Conservation (phyloP, 1,140 invertebrate species). For the Eupeodes corollae region DNA sequence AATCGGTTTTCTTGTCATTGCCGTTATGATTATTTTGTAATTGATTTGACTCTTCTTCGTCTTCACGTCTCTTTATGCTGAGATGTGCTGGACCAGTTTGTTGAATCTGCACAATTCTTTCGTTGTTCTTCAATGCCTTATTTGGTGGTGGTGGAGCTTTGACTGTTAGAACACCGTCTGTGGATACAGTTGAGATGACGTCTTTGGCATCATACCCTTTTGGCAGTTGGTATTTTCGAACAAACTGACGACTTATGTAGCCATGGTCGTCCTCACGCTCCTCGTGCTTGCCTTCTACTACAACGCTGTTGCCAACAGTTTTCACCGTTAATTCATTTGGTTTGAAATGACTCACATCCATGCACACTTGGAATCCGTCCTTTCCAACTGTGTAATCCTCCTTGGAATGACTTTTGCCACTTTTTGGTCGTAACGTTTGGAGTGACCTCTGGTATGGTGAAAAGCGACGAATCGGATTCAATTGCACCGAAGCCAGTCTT, state of each 20-base stretch:
- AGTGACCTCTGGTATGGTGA: constrained; percentile 12
- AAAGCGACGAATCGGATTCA: constrained; percentile 7
- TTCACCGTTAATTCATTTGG: constrained; percentile 75
- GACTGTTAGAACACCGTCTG: constrained; percentile 60
- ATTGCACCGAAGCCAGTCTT: constrained; percentile 15
- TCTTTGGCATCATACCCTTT: constrained; percentile 52
- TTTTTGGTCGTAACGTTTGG: constrained; percentile 8
- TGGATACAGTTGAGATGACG: constrained; percentile 55
- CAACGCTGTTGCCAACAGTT: constrained; percentile 55
- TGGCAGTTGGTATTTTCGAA: constrained; percentile 57
- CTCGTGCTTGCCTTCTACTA: constrained; percentile 63
- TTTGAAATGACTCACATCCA: constrained; percentile 76
- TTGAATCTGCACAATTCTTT: constrained; percentile 38
- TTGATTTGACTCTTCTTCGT: constrained; percentile 1
- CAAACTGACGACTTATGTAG: constrained; percentile 59
- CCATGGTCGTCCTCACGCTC: constrained; percentile 65
- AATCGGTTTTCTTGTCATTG: constrained; percentile 18
- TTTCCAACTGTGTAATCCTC: constrained; percentile 36
- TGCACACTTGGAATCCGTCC: constrained; percentile 52
- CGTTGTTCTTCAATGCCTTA: constrained; percentile 34
- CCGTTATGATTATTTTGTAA: constrained; percentile 21
- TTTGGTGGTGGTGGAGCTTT: constrained; percentile 44
- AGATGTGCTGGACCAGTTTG: constrained; percentile 37
- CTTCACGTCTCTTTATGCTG: constrained; percentile 24
- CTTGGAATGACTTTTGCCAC: neutral